Conservation (phyloP, 2,888 invertebrate species). For the Conistra vaccinii region DNA sequence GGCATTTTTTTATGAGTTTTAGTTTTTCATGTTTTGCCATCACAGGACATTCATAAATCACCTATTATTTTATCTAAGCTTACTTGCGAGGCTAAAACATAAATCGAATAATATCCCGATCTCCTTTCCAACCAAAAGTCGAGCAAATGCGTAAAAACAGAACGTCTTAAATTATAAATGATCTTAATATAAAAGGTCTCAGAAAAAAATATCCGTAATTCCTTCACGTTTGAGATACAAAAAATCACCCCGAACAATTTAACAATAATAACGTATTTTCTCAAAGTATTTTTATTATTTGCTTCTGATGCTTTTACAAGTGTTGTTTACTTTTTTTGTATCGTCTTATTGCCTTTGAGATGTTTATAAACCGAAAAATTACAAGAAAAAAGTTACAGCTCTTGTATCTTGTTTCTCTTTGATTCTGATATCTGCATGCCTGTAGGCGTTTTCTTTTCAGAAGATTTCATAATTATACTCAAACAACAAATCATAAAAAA, state of each 20-base stretch:
- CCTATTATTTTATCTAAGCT: not conserved
- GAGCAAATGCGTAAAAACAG: constrained; percentile 37
- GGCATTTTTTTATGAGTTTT: not conserved
- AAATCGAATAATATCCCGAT: constrained; percentile 38
- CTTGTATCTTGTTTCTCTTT: constrained; percentile 49
- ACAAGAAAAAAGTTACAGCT: constrained; percentile 23
- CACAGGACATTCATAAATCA: not conserved
- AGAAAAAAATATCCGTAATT: constrained; percentile 16
- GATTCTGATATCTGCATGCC: constrained; percentile 32
- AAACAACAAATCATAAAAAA: not conserved
- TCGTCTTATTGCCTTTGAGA: constrained; percentile 50
- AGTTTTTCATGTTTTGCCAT: not conserved
- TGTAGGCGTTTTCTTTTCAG: constrained; percentile 34
- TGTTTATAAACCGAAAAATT: constrained; percentile 62
- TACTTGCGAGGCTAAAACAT: not conserved
- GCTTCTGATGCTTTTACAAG: no score
- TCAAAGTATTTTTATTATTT: no score
- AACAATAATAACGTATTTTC: no score
- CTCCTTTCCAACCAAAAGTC: constrained; percentile 6
- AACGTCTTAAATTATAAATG: constrained; percentile 73
- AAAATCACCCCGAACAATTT: no score
- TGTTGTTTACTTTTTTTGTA: no score
- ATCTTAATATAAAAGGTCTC: constrained; percentile 64
- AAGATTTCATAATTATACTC: not conserved
- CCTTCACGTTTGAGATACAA: no score